These are phyloP conservation scores for Phyllotreta striolata DNA, from an alignment of 2,888 invertebrate genomes.

Conservation along the genomic window DNA sequence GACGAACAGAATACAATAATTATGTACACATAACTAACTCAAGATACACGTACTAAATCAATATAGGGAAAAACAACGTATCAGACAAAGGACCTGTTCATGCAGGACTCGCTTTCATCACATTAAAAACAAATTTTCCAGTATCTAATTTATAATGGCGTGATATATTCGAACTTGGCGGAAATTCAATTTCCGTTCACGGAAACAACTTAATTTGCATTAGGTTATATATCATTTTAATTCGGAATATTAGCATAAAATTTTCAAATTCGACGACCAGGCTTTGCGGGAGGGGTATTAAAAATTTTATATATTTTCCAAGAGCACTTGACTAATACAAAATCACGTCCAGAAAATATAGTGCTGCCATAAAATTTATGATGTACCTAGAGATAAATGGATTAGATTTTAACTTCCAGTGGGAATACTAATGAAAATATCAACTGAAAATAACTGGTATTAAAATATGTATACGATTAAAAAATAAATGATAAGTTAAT, in stretches of 20 bases:
- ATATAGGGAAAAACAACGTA: neutral
- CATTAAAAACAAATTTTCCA: slow-evolving; percentile 35
- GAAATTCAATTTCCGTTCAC: slow-evolving; percentile 37
- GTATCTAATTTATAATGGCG: slow-evolving; percentile 30
- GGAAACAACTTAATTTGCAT: slow-evolving; percentile 39
- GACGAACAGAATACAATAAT: no score
- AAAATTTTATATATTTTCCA: slow-evolving; percentile 4
- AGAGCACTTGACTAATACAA: neutral
- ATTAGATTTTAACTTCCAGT: no score
- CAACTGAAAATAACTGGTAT: no score
- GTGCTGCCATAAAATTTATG: neutral
- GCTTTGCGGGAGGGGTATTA: neutral
- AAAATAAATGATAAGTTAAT: no score
- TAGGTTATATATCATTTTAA: slow-evolving; percentile 38
- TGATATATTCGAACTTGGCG: slow-evolving; percentile 34
- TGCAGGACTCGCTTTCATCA: slow-evolving; percentile 9
- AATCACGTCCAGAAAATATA: slow-evolving; percentile 1
- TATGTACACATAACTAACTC: neutral
- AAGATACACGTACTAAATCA: neutral
- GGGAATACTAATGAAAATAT: no score
- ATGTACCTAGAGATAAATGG: no score
- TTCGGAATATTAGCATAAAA: slow-evolving; percentile 32
- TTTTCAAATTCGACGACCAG: slow-evolving; percentile 25
- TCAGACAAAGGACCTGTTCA: slow-evolving; percentile 5
- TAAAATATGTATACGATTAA: no score